Conservation (phyloP, 2,797 vertebrate genomes). For the Pseudochromis fuscus region DNA sequence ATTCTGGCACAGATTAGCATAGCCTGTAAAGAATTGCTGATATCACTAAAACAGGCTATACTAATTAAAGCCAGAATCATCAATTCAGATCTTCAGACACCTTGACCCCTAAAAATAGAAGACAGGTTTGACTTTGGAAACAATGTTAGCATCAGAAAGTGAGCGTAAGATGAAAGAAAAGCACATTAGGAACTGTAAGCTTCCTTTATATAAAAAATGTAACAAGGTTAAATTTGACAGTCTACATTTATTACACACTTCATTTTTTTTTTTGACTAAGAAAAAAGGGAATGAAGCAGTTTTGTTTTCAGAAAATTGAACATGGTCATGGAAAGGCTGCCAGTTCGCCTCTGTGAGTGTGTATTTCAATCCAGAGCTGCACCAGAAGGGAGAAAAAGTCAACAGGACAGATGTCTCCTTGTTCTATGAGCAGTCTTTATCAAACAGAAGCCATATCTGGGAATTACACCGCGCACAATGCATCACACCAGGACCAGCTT, state of each 20-base stretch:
- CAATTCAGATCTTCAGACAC: constrained; percentile 80
- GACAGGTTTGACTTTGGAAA: constrained; percentile 64
- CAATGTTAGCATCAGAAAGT: constrained; percentile 53
- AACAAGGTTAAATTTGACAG: constrained; percentile 17
- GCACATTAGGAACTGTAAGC: constrained; percentile 16
- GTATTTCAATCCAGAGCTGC: constrained; percentile 41
- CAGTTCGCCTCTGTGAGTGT: constrained; percentile 11
- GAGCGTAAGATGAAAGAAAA: constrained; percentile 26
- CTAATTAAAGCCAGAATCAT: constrained; percentile 87
- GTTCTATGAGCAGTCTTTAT: constrained; percentile 50
- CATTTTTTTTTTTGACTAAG: neutral
- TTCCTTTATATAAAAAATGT: constrained; percentile 7
- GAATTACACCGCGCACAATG: constrained; percentile 55
- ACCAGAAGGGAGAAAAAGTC: constrained; percentile 22
- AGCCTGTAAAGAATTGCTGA: constrained; percentile 91
- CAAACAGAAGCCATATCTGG: constrained; percentile 40
- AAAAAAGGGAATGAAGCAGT: neutral
- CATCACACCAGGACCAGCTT: constrained; percentile 34
- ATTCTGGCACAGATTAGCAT: constrained; percentile 92
- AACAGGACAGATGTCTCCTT: constrained; percentile 34
- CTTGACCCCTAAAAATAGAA: constrained; percentile 63
- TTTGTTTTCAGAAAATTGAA: constrained; percentile 11
- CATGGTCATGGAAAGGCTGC: neutral
- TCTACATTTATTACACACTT: neutral
- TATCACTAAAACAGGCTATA: constrained; percentile 87